phyloP scores from a whole-genome alignment of 2,113 vertebrate genomes.

The Dasypus novemcinctus region DNA sequence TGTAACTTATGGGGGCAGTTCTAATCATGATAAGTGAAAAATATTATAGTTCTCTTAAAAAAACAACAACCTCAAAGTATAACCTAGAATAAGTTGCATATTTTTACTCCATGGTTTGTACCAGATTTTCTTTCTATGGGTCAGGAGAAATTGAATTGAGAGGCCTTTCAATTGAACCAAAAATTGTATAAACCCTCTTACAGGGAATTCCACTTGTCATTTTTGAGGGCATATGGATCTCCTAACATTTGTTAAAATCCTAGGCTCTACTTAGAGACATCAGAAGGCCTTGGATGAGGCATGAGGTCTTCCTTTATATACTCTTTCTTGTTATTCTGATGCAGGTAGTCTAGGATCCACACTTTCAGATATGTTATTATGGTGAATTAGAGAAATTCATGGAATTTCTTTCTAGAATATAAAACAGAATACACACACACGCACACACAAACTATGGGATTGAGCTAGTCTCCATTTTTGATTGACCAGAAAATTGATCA shows the following conservation, averaged over 20 bases:
- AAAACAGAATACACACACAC: neutral
- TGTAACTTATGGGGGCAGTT: neutral
- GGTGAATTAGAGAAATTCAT: neutral
- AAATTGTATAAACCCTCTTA: neutral
- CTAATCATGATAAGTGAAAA: neutral
- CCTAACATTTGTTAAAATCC: neutral
- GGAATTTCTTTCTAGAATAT: neutral
- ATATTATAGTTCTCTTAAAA: neutral
- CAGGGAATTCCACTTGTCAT: neutral
- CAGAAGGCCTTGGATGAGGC: neutral
- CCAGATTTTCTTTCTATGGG: neutral
- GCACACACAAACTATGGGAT: neutral
- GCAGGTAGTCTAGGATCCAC: neutral
- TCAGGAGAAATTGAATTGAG: slow-evolving; percentile 3
- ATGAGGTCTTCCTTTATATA: neutral
- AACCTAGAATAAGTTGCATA: neutral
- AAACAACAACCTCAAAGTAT: neutral
- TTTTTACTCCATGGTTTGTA: neutral
- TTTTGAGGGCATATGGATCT: neutral
- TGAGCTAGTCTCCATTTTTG: neutral
- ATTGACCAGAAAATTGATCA: neutral
- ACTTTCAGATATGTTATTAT: neutral
- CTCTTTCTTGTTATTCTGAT: neutral
- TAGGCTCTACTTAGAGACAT: neutral
- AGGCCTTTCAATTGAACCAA: neutral